Base-by-base conservation (phyloP, 2,113 vertebrate genomes). In the Numenius arquata region DNA sequence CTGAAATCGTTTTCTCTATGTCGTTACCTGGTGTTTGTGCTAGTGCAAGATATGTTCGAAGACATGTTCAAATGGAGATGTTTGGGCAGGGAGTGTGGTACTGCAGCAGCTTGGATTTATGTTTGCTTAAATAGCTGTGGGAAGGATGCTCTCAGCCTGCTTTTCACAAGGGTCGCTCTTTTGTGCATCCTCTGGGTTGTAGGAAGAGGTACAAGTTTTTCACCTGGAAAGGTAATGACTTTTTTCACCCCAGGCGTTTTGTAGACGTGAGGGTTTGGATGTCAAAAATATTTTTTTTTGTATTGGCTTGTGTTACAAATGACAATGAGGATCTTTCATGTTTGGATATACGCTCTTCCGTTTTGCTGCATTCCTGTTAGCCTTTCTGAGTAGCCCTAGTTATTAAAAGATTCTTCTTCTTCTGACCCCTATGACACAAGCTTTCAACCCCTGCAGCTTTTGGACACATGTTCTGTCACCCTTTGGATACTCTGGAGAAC, bases 371-470 rank as follows among this genome's bases (percentile, higher is more conserved):
- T 56, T 93, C 70, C 45, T 73, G 30, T 45, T 95, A 88, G 53
- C 58, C 32, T 16, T 95, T 87, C 73, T 92, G 76, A 94, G 80
- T 75, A 84, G 79, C 56, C 52, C 50, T 71, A 43, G 62, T 92
- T 97, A 94, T 78, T 95, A 85, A 85, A 95, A 92, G 89, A 82
- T 95, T 85, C 10, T 89, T 92, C 90, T 89, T 93, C 71, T 75
- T 83, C 55, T 96, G 91, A 96, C 91, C 77, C 56, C 77, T 95
- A 6, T 92, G 89, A 95, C 87, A 95, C 80, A 87, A 78, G 84
- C 73, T 92, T 97, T 96, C 94, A 89, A 94, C 87, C 77, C 89
- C 87, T 81, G 94, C 80, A 63, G 91, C 73, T 94, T 95, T 78
- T 87, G 89, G 77, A 91, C 80, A 47, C 9, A 7, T 78, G 61